Percentiles rank a stretch among this genome's conserved stretches.
These are phyloP conservation scores for Sycobia sp. DNA, from an alignment of 1,140 invertebrate genomes.

Conservation along the genomic window DNA sequence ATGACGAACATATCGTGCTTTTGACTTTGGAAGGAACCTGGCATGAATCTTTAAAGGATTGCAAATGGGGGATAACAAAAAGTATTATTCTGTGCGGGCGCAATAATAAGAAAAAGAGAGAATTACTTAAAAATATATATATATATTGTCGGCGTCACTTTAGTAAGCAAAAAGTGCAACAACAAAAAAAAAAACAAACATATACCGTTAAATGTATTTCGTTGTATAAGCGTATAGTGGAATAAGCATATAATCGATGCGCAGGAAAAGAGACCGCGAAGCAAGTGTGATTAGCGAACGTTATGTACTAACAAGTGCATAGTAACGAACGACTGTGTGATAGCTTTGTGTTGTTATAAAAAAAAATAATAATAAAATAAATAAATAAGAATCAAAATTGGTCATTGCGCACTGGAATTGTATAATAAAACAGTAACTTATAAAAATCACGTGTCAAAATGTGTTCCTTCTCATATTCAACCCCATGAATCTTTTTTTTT, in stretches of 20 bases:
- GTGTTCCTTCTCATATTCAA: not conserved
- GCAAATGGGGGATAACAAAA: not conserved
- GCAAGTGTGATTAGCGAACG: not conserved
- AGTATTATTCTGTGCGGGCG: constrained; percentile 26
- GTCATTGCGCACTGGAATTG: constrained; percentile 21
- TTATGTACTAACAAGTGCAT: constrained; percentile 1
- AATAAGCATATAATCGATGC: constrained; percentile 2
- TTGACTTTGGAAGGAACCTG: not conserved
- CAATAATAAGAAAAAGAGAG: constrained; percentile 8
- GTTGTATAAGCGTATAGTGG: constrained; percentile 17
- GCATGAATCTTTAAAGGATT: constrained; percentile 8
- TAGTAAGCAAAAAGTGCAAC: no score
- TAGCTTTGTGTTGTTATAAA: constrained; percentile 33
- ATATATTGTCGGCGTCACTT: not conserved
- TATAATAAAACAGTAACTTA: constrained; percentile 28
- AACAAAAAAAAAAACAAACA: no score
- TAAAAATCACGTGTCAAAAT: not conserved
- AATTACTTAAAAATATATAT: constrained; percentile 22
- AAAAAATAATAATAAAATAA: no score
- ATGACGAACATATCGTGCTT: constrained; percentile 28
- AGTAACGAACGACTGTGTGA: constrained; percentile 6
- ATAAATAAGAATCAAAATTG: constrained; percentile 20
- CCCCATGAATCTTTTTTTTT: not conserved
- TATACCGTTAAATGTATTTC: constrained; percentile 29
- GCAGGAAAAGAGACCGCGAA: not conserved